phyloP scores from a whole-genome alignment of 2,797 vertebrate genomes.

The Cheirogaleus major region DNA sequence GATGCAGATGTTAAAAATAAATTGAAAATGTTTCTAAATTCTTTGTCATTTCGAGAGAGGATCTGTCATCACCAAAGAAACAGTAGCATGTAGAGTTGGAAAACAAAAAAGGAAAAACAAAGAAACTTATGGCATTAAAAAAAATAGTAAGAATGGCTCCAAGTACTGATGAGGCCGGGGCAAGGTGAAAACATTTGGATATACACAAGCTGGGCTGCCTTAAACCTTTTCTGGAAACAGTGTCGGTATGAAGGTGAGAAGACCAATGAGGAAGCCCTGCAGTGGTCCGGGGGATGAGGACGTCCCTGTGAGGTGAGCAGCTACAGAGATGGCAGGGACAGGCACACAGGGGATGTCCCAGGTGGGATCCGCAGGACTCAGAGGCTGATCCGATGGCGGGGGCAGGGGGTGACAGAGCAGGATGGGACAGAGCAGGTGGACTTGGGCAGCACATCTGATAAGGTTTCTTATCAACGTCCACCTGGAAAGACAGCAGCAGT shows the following conservation, averaged over 20 bases:
- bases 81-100: not conserved
- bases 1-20: conserved; percentile 58
- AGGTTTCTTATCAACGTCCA: not conserved
- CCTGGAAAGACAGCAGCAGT: not conserved
- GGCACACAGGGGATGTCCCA: not conserved
- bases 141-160: not conserved
- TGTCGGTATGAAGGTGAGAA: not conserved
- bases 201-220: not conserved
- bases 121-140: not conserved
- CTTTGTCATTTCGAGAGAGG: conserved; percentile 48
- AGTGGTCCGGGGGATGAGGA: not conserved
- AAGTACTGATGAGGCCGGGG: not conserved
- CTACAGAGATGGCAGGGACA: not conserved
- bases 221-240: not conserved
- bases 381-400: not conserved
- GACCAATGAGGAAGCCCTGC: not conserved
- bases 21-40: conserved; percentile 55
- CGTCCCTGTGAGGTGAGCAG: not conserved
- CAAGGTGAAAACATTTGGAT: not conserved
- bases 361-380: not conserved
- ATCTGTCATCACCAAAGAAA: conserved; percentile 46
- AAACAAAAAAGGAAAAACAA: not conserved
- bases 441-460: not conserved
- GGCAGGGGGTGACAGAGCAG: not conserved
- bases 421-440: not conserved